Conservation (phyloP, 2,797 vertebrate species). For the Pipistrellus pygmaeus region DNA sequence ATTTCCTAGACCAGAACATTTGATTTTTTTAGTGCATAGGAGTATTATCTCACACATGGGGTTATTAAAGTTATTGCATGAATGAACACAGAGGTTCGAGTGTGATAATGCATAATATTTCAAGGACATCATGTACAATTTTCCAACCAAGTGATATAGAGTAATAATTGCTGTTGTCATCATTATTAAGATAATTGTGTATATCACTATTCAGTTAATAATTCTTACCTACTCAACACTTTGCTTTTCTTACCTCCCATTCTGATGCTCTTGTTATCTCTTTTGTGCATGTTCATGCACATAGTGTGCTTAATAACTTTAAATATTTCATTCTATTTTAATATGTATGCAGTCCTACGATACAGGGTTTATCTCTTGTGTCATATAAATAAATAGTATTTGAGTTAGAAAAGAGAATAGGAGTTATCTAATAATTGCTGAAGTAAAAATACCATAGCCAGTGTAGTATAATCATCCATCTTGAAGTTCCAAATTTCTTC, state of each 20-base stretch:
- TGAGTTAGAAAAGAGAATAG: neutral
- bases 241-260: neutral
- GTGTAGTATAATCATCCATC: neutral
- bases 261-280: neutral
- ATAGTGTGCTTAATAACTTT: neutral
- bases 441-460: neutral
- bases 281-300: neutral
- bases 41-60: neutral
- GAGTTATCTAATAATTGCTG: neutral
- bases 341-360: neutral
- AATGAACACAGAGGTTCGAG: neutral
- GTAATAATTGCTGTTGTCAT: neutral
- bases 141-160: neutral
- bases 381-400: neutral
- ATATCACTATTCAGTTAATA: neutral
- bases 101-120: neutral
- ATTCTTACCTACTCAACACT: neutral
- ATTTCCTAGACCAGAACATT: neutral
- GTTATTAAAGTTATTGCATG: neutral
- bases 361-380: neutral
- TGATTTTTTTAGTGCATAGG: neutral
- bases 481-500: neutral
- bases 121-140: neutral
- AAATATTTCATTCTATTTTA: neutral
- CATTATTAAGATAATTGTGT: neutral